phyloP scores from a whole-genome alignment of 2,888 invertebrate species.

The Oscheius sp. region DNA sequence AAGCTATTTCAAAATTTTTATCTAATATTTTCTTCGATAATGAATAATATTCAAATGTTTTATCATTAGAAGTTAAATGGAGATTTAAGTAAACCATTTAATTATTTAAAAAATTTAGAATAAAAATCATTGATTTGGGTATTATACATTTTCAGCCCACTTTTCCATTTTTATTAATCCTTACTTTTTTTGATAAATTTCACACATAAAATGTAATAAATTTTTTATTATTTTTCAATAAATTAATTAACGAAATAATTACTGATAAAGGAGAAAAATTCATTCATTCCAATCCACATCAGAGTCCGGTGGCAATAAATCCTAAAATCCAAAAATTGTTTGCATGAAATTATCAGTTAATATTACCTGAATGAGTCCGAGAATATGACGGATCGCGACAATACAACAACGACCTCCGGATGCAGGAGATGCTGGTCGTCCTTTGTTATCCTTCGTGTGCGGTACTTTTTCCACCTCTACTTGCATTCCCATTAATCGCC shows the following conservation, averaged over 20 bases:
- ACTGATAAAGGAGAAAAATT: neutral
- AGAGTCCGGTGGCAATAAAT: neutral
- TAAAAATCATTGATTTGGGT: neutral
- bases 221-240: slow-evolving; percentile 4
- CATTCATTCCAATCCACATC: neutral
- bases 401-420: slow-evolving; percentile 38
- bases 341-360: neutral
- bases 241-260: neutral
- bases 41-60: neutral
- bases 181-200: slow-evolving; percentile 13
- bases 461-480: neutral
- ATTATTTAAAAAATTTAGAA: neutral
- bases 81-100: no score
- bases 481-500: neutral
- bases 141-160: neutral
- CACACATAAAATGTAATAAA: slow-evolving; percentile 17
- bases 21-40: neutral
- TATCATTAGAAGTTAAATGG: neutral
- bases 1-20: no score
- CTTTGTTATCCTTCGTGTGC: neutral
- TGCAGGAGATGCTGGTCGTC: slow-evolving; percentile 39
- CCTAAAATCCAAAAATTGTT: neutral
- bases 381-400: slow-evolving; percentile 21
- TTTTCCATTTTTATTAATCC: neutral
- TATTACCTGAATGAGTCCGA: neutral